Percentiles rank a stretch among this genome's conserved stretches.
Conservation (phyloP, 2,113 vertebrate species). For the Acinonyx jubatus region DNA sequence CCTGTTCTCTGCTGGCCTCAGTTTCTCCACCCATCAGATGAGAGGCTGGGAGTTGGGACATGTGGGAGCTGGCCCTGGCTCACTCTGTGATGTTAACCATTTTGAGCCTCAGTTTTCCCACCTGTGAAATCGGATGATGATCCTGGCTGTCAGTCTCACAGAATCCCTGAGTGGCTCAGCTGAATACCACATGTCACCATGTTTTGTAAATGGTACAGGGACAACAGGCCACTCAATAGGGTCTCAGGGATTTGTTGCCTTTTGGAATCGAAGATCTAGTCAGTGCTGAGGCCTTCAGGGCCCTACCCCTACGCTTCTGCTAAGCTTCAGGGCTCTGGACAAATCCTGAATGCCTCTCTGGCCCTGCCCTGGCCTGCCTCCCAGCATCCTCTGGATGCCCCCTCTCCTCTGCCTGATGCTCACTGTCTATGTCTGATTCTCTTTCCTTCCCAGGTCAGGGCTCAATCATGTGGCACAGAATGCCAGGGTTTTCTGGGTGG, state of each 20-base stretch:
- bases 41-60: not conserved
- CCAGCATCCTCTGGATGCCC: fast-evolving
- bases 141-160: not conserved
- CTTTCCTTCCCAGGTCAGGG: not conserved
- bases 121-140: not conserved
- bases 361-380: no score
- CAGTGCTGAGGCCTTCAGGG: not conserved
- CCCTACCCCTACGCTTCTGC: fast-evolving
- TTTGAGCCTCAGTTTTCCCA: not conserved
- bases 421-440: not conserved
- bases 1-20: not conserved
- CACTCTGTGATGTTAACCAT: not conserved
- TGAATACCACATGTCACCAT: fast-evolving
- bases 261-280: not conserved
- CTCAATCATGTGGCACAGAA: fast-evolving
- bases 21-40: not conserved
- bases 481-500: not conserved
- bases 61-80: not conserved
- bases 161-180: not conserved
- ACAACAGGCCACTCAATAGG: fast-evolving
- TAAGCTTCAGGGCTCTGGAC: not conserved
- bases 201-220: not conserved
- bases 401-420: not conserved
- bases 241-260: not conserved
- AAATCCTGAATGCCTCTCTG: fast-evolving